phyloP scores from a whole-genome alignment of 2,113 vertebrate species.

The Dromiciops gliroides region DNA sequence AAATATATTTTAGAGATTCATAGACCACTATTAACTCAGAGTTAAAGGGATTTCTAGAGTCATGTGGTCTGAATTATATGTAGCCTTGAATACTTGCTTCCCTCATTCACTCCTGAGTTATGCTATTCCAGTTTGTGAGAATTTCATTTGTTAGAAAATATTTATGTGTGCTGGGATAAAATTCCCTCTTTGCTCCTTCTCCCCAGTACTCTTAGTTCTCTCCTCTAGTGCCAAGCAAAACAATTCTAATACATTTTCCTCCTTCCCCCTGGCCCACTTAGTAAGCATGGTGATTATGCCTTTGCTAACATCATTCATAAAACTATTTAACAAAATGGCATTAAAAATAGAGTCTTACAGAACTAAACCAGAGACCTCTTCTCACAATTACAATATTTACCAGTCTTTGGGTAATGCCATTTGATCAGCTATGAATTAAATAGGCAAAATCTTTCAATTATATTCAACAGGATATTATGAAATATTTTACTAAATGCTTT shows the following conservation, averaged over 20 bases:
- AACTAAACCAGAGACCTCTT: not conserved
- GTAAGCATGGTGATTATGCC: no score
- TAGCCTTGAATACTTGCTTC: no score
- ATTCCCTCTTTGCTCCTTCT: no score
- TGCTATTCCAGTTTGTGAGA: not conserved
- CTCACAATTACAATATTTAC: not conserved
- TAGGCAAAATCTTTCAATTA: not conserved
- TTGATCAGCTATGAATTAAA: not conserved
- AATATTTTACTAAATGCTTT: not conserved
- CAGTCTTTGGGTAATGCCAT: not conserved
- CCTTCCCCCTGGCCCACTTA: no score
- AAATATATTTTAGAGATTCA: not conserved
- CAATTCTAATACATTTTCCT: not conserved
- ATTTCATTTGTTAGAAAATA: not conserved
- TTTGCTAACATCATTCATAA: no score
- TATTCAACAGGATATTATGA: not conserved
- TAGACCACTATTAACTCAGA: not conserved
- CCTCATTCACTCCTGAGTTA: not conserved
- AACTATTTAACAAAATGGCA: no score
- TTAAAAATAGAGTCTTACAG: no score
- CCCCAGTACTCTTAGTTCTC: no score
- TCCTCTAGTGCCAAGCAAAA: no score
- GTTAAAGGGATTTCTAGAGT: not conserved
- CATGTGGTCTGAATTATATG: not conserved
- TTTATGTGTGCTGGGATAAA: not conserved